Evolutionary conservation across 2,888 invertebrate species (phyloP).

Genomic region (Sphaeridia pumilis): DNA sequence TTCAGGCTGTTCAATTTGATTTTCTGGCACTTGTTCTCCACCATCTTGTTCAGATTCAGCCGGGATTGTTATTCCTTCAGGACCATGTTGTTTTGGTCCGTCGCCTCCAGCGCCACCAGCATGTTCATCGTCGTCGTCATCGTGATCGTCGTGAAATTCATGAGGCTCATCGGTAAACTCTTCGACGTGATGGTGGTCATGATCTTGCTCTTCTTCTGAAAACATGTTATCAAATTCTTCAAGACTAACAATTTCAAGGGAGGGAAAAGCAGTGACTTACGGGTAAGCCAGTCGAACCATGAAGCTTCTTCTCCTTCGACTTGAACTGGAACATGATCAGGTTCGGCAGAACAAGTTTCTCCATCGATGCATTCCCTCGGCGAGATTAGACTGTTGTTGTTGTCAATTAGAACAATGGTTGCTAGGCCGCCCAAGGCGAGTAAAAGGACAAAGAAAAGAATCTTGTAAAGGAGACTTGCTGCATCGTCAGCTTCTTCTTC

Average conservation of each 20-base stretch:
- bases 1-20: too few relatives aligned
- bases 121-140: slow-evolving; percentile 9
- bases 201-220: slow-evolving; percentile 11
- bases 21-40: too few relatives aligned
- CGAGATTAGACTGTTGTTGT: slow-evolving; percentile 12
- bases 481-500: slow-evolving; percentile 10
- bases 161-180: slow-evolving; percentile 10
- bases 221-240: too few relatives aligned
- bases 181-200: slow-evolving; percentile 10
- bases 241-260: too few relatives aligned
- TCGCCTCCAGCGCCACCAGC: too few relatives aligned
- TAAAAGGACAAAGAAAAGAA: slow-evolving; percentile 14
- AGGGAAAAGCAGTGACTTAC: too few relatives aligned
- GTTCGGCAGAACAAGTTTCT: background rate
- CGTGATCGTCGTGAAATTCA: slow-evolving; percentile 10
- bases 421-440: slow-evolving; percentile 10
- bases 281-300: slow-evolving; percentile 15
- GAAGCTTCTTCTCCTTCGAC: background rate
- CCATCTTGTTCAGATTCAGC: too few relatives aligned
- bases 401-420: slow-evolving; percentile 14
- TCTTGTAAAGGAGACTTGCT: slow-evolving; percentile 12
- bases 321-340: background rate
- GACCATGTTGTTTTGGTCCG: too few relatives aligned
- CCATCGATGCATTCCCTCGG: background rate
- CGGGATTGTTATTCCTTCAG: too few relatives aligned